Evolutionary conservation across 2,797 vertebrate species (phyloP).

Genomic region (Lacerta agilis): DNA sequence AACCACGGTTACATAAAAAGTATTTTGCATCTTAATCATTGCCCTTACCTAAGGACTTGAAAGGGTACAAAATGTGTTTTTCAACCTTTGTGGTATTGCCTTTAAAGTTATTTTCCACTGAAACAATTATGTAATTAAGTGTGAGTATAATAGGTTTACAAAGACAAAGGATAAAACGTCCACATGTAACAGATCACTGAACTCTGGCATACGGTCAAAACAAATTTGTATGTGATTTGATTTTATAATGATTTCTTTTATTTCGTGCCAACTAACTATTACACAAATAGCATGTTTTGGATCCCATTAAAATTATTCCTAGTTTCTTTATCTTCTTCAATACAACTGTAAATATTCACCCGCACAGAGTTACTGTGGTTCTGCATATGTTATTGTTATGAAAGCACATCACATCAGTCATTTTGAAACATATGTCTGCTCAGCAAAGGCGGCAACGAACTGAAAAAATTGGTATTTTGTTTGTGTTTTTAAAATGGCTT

Average conservation of each 20-base stretch:
- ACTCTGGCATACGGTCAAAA: not conserved
- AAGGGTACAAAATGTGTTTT: not conserved
- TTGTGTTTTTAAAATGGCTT: not conserved
- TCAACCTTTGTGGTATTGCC: not conserved
- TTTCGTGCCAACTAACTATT: not conserved
- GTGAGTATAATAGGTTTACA: not conserved
- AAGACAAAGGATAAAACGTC: not conserved
- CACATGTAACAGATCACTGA: constrained; percentile 2
- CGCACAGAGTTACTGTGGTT: fast-evolving
- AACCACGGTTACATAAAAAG: not conserved
- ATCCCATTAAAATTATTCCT: not conserved
- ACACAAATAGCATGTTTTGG: not conserved
- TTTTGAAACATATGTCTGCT: not conserved
- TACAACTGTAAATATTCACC: not conserved
- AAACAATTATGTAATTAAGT: not conserved
- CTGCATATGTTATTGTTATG: not conserved
- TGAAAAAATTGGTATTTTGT: not conserved
- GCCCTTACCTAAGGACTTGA: not conserved
- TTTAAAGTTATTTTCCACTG: not conserved
- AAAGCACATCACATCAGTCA: not conserved
- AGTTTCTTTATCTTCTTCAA: not conserved
- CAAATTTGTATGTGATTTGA: not conserved
- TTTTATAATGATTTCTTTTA: constrained; percentile 4
- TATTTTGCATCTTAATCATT: constrained; percentile 1
- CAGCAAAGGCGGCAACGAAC: not conserved